phyloP scores from a whole-genome alignment of 2,113 vertebrate species.

The Pomatorhinus ruficollis region DNA sequence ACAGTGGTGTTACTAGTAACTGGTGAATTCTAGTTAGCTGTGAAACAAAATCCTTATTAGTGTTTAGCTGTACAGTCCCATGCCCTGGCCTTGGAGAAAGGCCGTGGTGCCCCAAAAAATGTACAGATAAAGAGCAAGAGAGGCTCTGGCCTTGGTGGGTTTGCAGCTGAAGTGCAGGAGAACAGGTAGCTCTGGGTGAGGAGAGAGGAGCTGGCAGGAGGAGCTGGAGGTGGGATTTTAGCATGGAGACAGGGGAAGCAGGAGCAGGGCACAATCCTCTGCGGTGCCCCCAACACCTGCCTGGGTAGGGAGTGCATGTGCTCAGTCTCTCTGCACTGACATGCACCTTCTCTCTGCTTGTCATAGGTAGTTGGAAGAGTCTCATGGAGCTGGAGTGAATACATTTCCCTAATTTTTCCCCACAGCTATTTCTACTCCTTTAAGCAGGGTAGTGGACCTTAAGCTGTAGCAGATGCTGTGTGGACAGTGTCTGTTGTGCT shows the following conservation, averaged over 20 bases:
- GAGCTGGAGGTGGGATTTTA: not conserved
- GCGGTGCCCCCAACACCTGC: accelerated
- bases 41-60: not conserved
- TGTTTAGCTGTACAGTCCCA: not conserved
- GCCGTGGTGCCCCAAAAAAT: not conserved
- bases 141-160: not conserved
- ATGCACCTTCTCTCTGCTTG: not conserved
- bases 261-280: not conserved
- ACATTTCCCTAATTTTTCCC: not conserved
- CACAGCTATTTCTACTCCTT: not conserved
- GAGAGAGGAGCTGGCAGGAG: not conserved
- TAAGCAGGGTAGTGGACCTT: not conserved
- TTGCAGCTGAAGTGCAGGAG: not conserved
- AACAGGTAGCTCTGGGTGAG: not conserved
- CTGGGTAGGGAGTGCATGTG: not conserved
- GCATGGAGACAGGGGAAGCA: not conserved
- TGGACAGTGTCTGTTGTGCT: not conserved
- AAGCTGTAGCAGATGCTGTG: not conserved
- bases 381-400: not conserved
- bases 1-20: not conserved
- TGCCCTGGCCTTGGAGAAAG: not conserved
- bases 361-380: not conserved
- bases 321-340: not conserved
- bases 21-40: not conserved
- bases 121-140: not conserved